A percentile compares a stretch with the other conserved stretches of the same genome.
phyloP scores from a whole-genome alignment of 2,113 vertebrate species.

The Syngnathus scovelli region DNA sequence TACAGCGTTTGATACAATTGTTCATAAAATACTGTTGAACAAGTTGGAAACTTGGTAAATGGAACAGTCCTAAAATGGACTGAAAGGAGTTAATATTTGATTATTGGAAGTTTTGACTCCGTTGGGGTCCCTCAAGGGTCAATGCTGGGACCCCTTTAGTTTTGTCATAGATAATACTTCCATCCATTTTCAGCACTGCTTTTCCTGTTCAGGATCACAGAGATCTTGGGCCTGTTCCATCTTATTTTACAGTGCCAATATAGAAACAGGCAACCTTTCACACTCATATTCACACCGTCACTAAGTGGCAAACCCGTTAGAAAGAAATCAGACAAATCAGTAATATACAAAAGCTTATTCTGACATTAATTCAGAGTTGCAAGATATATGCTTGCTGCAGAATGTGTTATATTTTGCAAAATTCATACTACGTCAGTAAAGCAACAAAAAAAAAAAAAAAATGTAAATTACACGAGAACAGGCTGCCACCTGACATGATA shows the following conservation, averaged over 20 bases:
- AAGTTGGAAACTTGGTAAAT: too few relatives aligned
- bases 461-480: not conserved
- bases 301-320: not conserved
- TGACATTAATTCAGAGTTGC: not conserved
- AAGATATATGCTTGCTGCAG: not conserved
- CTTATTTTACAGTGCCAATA: not conserved
- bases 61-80: too few relatives aligned
- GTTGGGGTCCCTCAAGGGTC: too few relatives aligned
- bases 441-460: not conserved
- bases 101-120: too few relatives aligned
- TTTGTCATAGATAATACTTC: not conserved
- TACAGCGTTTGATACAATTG: too few relatives aligned
- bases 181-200: not conserved
- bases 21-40: too few relatives aligned
- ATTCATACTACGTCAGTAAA: not conserved
- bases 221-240: not conserved
- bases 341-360: not conserved
- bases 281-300: not conserved
- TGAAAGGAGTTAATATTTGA: too few relatives aligned
- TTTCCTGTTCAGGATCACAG: too few relatives aligned
- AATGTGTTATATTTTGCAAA: not conserved
- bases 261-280: not conserved
- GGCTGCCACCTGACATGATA: not conserved
- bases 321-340: too few relatives aligned
- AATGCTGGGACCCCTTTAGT: too few relatives aligned